Conservation (phyloP, 2,113 vertebrate species). For the Gadus chalcogrammus region DNA sequence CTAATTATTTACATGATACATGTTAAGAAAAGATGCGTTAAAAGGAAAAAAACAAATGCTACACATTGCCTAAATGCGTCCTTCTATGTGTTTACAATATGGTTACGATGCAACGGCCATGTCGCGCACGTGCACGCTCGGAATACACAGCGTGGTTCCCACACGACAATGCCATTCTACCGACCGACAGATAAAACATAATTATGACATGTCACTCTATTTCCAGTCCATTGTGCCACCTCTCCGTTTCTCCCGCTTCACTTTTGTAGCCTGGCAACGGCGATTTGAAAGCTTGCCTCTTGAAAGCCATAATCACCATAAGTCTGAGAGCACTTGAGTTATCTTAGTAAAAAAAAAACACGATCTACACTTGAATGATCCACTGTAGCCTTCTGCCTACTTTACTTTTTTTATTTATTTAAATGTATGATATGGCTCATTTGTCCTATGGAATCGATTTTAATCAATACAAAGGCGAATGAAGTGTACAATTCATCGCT, state of each 20-base stretch:
- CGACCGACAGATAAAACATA: constrained; percentile 43
- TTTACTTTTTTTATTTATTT: not conserved
- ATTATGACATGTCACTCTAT: constrained; percentile 62
- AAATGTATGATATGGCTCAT: not conserved
- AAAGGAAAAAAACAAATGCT: too few species aligned
- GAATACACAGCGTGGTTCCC: not conserved
- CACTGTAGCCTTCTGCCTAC: constrained; percentile 26
- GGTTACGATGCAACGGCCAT: too few species aligned
- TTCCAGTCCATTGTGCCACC: constrained; percentile 61
- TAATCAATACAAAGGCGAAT: too few species aligned
- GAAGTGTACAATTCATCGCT: too few species aligned
- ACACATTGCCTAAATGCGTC: too few species aligned
- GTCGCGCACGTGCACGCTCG: not conserved
- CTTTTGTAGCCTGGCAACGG: constrained; percentile 72
- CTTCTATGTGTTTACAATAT: too few species aligned
- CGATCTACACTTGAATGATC: constrained; percentile 61
- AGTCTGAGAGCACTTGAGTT: constrained; percentile 68
- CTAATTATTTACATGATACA: too few species aligned
- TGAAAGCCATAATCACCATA: constrained; percentile 68
- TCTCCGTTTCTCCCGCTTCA: constrained; percentile 63
- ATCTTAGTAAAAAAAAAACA: constrained; percentile 52
- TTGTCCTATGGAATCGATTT: too few species aligned
- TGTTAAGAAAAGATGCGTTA: too few species aligned
- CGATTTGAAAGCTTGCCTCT: constrained; percentile 68
- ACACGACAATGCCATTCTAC: constrained; percentile 4